phyloP scores from a whole-genome alignment of 2,888 invertebrate genomes.

The Iphiclides podalirius region DNA sequence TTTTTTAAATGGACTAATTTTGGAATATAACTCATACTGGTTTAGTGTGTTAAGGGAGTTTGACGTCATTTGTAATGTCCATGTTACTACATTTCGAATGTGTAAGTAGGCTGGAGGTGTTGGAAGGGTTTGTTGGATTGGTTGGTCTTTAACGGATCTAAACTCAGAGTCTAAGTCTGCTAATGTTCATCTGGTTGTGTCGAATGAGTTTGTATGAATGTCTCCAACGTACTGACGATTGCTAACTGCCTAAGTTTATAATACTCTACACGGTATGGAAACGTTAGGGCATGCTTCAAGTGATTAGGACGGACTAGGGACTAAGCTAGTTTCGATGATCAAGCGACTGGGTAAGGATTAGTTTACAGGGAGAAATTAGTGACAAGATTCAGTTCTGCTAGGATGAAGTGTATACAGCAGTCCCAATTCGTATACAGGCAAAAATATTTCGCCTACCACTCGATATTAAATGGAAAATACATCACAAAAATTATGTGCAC shows the following conservation, averaged over 20 bases:
- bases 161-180: slow-evolving; percentile 5
- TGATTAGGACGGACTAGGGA: slow-evolving; percentile 32
- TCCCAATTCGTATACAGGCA: slow-evolving; percentile 1
- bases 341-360: slow-evolving; percentile 43
- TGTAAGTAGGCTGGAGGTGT: slow-evolving; percentile 1
- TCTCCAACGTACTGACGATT: slow-evolving; percentile 53
- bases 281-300: slow-evolving; percentile 58
- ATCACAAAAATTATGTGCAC: not conserved
- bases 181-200: slow-evolving; percentile 22
- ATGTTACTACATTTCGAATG: not conserved
- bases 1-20: no score
- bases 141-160: not conserved
- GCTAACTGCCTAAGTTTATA: slow-evolving; percentile 52
- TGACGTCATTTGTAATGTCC: not conserved
- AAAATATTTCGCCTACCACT: not conserved
- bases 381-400: slow-evolving; percentile 20
- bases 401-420: slow-evolving; percentile 23
- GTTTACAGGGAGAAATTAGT: slow-evolving; percentile 28
- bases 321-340: slow-evolving; percentile 54
- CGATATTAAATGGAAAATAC: not conserved
- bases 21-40: slow-evolving; percentile 1
- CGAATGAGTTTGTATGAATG: slow-evolving; percentile 33
- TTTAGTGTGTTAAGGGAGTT: not conserved
- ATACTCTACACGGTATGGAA: slow-evolving; percentile 47
- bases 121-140: not conserved